Evolutionary conservation across 37 sponge, comb jelly and placozoan genomes (phyloP), one percentile per base, ranked within the genome.

Genomic region (Haliclona indistincta): DNA sequence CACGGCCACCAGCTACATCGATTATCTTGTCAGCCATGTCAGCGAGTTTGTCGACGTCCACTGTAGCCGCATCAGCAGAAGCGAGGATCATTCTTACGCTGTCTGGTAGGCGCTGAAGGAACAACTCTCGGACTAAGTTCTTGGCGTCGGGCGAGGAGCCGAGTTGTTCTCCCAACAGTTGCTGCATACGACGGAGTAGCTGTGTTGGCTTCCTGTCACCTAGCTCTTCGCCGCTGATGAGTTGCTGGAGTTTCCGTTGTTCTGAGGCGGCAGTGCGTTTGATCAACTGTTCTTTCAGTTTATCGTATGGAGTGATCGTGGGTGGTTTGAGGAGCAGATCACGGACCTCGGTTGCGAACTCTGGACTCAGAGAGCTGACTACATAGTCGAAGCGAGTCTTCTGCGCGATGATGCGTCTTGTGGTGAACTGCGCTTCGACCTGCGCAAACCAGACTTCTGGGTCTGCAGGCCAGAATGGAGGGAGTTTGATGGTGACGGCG

Each of bases 391-490:
- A 88, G 32, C 17, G 41, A 4, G 78, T 71, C 60, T 54, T 45
- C 47, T 84, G 79, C 10, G 67, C 35, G 5, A 26, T 68, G 47
- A 89, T 75, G 32, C 65, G 11, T 2, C 85, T 39, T 37, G 81
- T 83, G 55, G 55, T 42, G 42, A 89, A 89, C 47, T 79, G 74
- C 34, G 89, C 89, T 44, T 89, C 89, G 0, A 84, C 85, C 42
- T 89, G 85, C 0, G 76, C 80, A 68, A 86, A 84, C 89, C 89
- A 84, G 11, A 84, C 71, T 6, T 58, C 55, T 20, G 76, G 84
- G 40, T 79, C 80, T 22, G 75, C 43, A 2, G 89, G 89, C 89
- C 89, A 84, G 70, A 88, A 86, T 36, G 80, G 86, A 7, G 80
- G 86, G 0, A 86, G 75, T 37, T 85, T 85, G 43, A 85, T 6